A percentile compares a stretch with the other conserved stretches of the same genome.
These are phyloP conservation scores for Valencia hispanica DNA, from an alignment of 2,797 vertebrate genomes.

Conservation along the genomic window DNA sequence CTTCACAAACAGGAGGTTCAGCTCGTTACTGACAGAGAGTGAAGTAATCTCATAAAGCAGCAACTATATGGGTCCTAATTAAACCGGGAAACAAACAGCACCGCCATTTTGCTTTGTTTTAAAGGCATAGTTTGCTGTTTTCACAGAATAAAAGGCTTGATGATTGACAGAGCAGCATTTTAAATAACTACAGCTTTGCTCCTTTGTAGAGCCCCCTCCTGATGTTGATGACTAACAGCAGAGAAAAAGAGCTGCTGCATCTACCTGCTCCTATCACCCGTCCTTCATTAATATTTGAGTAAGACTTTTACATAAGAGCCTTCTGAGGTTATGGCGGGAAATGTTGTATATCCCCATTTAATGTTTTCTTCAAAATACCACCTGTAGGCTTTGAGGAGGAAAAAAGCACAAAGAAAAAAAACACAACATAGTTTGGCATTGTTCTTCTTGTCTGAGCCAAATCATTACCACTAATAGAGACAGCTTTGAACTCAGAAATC, in stretches of 20 bases:
- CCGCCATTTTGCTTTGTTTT: constrained; percentile 2
- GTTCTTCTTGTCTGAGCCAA: constrained; percentile 53
- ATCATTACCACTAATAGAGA: constrained; percentile 71
- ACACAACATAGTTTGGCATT: constrained; percentile 24
- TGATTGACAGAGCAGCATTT: constrained; percentile 28
- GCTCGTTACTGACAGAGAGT: constrained; percentile 15
- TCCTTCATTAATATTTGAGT: constrained; percentile 41
- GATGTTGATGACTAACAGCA: constrained; percentile 34
- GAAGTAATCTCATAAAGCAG: constrained; percentile 34
- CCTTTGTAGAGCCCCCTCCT: constrained; percentile 8
- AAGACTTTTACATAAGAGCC: constrained; percentile 38
- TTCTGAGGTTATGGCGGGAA: constrained; percentile 38
- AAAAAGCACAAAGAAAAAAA: constrained; percentile 14
- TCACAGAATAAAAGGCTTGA: background rate
- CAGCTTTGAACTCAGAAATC: constrained; percentile 48
- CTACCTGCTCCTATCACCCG: constrained; percentile 37
- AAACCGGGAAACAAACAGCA: constrained; percentile 2
- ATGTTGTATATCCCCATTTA: constrained; percentile 43
- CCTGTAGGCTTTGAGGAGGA: constrained; percentile 40
- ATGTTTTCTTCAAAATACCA: constrained; percentile 43
- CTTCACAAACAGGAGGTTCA: constrained; percentile 32
- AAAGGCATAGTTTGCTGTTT: constrained; percentile 1
- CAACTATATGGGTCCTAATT: constrained; percentile 1
- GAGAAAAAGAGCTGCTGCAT: constrained; percentile 17
- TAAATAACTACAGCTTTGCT: constrained; percentile 21